These are phyloP conservation scores for Orthosia cruda DNA, from an alignment of 2,888 invertebrate species.

Conservation along the genomic window DNA sequence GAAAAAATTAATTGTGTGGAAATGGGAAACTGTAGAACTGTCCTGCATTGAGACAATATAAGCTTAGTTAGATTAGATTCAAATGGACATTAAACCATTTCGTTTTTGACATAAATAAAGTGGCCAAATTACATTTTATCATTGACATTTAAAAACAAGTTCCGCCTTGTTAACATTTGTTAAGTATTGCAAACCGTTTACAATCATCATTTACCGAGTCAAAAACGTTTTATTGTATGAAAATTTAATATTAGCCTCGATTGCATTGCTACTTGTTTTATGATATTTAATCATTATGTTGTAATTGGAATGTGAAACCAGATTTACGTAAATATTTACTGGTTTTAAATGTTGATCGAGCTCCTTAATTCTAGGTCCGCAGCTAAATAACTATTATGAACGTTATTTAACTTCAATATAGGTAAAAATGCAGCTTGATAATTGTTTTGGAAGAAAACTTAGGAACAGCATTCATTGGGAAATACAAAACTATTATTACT, in stretches of 20 bases:
- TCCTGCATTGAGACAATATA: no score
- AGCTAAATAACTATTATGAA: no score
- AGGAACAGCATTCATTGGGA: no score
- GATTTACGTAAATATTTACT: neutral
- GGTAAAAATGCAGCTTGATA: neutral
- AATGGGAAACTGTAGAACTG: no score
- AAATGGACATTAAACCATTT: neutral
- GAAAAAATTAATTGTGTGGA: no score
- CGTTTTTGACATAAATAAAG: neutral
- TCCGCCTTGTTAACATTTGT: slow-evolving; percentile 4
- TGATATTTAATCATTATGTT: neutral
- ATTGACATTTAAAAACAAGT: slow-evolving; percentile 18
- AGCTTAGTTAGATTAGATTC: no score
- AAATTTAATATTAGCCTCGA: neutral
- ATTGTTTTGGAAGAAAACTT: neutral
- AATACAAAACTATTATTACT: no score
- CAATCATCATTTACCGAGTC: slow-evolving; percentile 19
- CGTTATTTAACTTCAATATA: neutral
- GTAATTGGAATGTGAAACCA: neutral
- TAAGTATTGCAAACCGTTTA: slow-evolving; percentile 28
- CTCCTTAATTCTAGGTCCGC: no score
- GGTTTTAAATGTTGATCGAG: neutral
- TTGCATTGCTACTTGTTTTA: neutral
- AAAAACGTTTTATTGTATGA: slow-evolving; percentile 3
- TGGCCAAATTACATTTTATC: neutral